These are phyloP conservation scores for Cyclophora albipunctata DNA, from an alignment of 2,888 invertebrate species.

Conservation along the genomic window DNA sequence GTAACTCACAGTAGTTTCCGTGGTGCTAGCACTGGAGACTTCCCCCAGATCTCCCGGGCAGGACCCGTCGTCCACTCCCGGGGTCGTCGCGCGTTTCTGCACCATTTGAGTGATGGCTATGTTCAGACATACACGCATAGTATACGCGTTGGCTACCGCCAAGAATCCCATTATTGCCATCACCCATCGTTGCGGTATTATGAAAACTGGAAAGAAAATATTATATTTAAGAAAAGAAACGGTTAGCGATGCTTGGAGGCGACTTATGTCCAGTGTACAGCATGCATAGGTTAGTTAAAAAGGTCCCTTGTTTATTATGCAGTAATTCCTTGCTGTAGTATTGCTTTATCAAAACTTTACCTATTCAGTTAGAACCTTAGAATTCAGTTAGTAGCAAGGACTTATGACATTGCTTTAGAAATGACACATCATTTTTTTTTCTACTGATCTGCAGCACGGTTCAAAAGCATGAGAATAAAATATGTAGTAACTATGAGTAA, in stretches of 20 bases:
- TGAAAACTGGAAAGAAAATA: conserved; percentile 61
- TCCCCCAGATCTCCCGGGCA: conserved; percentile 46
- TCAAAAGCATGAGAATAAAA: too few species aligned
- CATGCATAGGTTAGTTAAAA: too few species aligned
- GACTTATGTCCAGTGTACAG: neutral
- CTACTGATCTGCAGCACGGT: too few species aligned
- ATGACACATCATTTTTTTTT: too few species aligned
- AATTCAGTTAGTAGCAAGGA: too few species aligned
- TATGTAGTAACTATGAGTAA: too few species aligned
- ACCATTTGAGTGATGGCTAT: conserved; percentile 84
- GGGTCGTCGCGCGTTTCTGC: conserved; percentile 32
- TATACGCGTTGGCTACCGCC: conserved; percentile 83
- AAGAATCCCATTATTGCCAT: conserved; percentile 84
- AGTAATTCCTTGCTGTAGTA: too few species aligned
- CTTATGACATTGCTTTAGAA: too few species aligned
- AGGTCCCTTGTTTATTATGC: too few species aligned
- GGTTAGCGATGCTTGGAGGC: neutral
- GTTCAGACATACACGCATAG: conserved; percentile 83
- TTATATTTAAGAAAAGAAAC: neutral
- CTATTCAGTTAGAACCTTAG: too few species aligned
- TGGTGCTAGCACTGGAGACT: neutral
- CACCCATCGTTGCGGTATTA: conserved; percentile 82
- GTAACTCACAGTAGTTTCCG: too few species aligned
- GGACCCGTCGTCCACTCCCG: conserved; percentile 47
- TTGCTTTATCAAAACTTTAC: too few species aligned